Base-by-base conservation (phyloP, 2,113 vertebrate species). In the Austrofundulus limnaeus region DNA sequence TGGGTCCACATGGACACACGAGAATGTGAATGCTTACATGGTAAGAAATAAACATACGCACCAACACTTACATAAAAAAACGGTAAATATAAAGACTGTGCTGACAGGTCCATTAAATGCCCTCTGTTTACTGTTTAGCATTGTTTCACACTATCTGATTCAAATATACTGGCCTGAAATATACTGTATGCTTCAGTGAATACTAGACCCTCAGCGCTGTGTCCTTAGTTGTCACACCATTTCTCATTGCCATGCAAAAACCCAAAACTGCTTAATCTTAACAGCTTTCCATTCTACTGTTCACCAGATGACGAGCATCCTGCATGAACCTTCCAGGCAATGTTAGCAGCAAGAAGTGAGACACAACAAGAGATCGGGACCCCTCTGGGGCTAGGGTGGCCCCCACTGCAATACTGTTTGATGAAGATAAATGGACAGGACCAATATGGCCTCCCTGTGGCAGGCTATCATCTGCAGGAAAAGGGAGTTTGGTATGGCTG, bases 361-460 rank as follows among this genome's bases (percentile, higher is more conserved):
- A 82, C 66, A 72, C 66, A 58, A 53, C 41, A 68, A 68, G 47
- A 61, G 43, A 60, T 66, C 20, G 56, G 48, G 67, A 58, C 45
- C 52, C 73, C 77, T 74, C 3, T 62, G 75, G 75, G 83, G 67
- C 51, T 50, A 41, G 43, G 48, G 70, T 81, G 72, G 71, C 54
- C 75, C 81, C 70, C 43, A 59, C 63, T 69, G 72, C 50, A 60
- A 85, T 82, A 79, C 71, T 66, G 63, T 66, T 70, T 88, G 90
- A 94, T 93, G 90, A 92, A 94, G 93, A 94, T 87, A 92, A 94
- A 94, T 91, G 80, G 81, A 83, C 58, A 73, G 65, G 46, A 55
- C 20, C 84, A 75, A 72, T 50, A 74, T 75, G 86, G 73, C 66
- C 90, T 87, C 91, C 78, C 77, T 75, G 78, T 73, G 86, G 78